Conservation (phyloP, 2,888 invertebrate genomes). For the Caenorhabditis sp. region DNA sequence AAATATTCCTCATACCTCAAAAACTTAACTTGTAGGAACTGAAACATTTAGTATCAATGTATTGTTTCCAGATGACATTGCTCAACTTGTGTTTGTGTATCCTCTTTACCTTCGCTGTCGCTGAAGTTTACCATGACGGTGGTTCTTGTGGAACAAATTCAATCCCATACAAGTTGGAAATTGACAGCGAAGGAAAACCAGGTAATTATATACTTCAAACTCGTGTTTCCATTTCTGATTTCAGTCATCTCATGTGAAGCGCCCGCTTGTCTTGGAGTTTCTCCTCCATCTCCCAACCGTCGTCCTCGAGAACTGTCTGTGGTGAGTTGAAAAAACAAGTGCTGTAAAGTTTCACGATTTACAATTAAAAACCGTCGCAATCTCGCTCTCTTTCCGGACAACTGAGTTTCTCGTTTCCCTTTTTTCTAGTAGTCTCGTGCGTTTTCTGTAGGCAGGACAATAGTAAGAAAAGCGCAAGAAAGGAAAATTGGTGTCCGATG, state of each 20-base stretch:
- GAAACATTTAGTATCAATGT: no score
- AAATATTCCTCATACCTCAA: neutral
- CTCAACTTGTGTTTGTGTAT: slow-evolving; percentile 41
- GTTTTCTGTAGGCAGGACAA: slow-evolving; percentile 24
- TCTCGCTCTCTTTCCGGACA: slow-evolving; percentile 5
- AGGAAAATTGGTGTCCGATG: slow-evolving; percentile 24
- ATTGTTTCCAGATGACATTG: slow-evolving; percentile 58
- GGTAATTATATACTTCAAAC: slow-evolving; percentile 52
- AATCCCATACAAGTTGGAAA: slow-evolving; percentile 72
- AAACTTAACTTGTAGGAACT: slow-evolving; percentile 9
- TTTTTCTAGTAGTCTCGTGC: slow-evolving; percentile 7
- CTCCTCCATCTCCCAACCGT: slow-evolving; percentile 39
- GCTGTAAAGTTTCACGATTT: no score
- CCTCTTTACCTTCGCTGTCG: slow-evolving; percentile 8
- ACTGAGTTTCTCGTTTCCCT: slow-evolving; percentile 25
- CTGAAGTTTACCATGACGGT: slow-evolving; percentile 58
- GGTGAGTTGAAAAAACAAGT: slow-evolving; percentile 24
- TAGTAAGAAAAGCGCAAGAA: slow-evolving; percentile 13
- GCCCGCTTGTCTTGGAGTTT: slow-evolving; percentile 71
- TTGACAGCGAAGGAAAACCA: slow-evolving; percentile 73
- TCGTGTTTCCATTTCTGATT: slow-evolving; percentile 13
- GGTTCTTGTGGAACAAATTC: slow-evolving; percentile 71
- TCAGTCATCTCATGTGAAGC: slow-evolving; percentile 72
- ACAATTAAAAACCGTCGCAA: no score
- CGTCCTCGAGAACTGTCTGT: slow-evolving; percentile 38